A percentile compares a stretch with the other conserved stretches of the same genome.
Evolutionary conservation across 1,140 invertebrate species (phyloP).

Genomic region (Oppia nitens): DNA sequence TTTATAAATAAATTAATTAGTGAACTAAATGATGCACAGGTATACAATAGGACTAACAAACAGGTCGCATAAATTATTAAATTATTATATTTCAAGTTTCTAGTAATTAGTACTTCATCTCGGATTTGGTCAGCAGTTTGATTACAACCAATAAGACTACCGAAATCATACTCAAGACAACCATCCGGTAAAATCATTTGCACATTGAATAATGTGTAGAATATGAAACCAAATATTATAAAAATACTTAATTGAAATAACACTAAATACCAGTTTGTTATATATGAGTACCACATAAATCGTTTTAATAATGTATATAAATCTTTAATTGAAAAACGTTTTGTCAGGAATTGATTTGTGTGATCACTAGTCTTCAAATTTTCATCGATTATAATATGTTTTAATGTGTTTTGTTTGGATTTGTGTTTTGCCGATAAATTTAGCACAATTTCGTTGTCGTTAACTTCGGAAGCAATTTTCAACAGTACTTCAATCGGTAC

Average conservation of each 20-base stretch:
- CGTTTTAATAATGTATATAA: not conserved
- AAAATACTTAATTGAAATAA: not conserved
- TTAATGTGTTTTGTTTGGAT: not conserved
- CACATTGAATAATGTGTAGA: not conserved
- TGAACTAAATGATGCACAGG: not conserved
- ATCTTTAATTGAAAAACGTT: not conserved
- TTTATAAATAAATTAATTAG: not conserved
- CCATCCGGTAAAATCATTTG: not conserved
- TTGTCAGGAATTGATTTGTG: not conserved
- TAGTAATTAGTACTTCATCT: not conserved
- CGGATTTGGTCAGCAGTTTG: not conserved
- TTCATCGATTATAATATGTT: not conserved
- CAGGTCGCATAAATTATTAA: too few relatives aligned
- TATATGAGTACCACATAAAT: not conserved
- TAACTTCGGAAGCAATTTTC: not conserved
- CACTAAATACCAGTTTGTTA: not conserved
- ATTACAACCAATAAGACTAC: not conserved
- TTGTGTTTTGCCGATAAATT: not conserved
- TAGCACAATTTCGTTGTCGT: not conserved
- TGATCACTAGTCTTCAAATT: not conserved
- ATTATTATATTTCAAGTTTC: not conserved
- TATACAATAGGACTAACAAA: not conserved
- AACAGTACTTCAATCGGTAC: not conserved
- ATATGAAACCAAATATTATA: not conserved
- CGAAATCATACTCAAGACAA: not conserved